phyloP scores from a whole-genome alignment of 2,888 invertebrate species.

The Morpho helenor region DNA sequence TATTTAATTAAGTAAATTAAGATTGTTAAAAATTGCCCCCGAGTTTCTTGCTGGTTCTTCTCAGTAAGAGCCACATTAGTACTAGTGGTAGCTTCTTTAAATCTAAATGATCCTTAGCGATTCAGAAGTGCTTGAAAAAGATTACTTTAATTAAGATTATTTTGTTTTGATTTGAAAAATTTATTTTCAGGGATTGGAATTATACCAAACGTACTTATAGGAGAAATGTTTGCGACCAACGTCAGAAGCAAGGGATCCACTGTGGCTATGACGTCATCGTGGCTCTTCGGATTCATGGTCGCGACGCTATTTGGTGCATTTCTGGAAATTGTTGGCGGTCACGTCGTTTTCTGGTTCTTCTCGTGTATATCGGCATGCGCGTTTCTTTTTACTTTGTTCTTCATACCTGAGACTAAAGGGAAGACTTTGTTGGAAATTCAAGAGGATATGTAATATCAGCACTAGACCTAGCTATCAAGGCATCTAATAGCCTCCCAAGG shows the following conservation, averaged over 20 bases:
- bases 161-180: too few species aligned
- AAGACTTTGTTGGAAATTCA: slow-evolving; percentile 87
- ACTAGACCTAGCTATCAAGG: too few species aligned
- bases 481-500: too few species aligned
- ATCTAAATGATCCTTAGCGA: too few species aligned
- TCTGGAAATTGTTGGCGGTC: slow-evolving; percentile 67
- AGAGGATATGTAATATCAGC: slow-evolving; percentile 26
- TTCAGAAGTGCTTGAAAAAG: too few species aligned
- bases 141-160: too few species aligned
- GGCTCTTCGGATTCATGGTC: slow-evolving; percentile 28
- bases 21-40: too few species aligned
- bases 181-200: slow-evolving; percentile 29
- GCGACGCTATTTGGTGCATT: slow-evolving; percentile 28
- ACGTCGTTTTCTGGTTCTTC: slow-evolving; percentile 83
- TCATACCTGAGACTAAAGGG: slow-evolving; percentile 90
- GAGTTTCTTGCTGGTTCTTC: too few species aligned
- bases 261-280: slow-evolving; percentile 23
- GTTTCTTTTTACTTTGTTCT: slow-evolving; percentile 81
- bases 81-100: too few species aligned
- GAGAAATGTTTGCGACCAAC: slow-evolving; percentile 33
- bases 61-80: too few species aligned
- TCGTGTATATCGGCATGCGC: slow-evolving; percentile 54
- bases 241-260: slow-evolving; percentile 32
- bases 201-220: slow-evolving; percentile 29
- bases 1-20: too few species aligned